phyloP scores from a whole-genome alignment of 2,797 vertebrate species.

The Sebastolobus altivelis region DNA sequence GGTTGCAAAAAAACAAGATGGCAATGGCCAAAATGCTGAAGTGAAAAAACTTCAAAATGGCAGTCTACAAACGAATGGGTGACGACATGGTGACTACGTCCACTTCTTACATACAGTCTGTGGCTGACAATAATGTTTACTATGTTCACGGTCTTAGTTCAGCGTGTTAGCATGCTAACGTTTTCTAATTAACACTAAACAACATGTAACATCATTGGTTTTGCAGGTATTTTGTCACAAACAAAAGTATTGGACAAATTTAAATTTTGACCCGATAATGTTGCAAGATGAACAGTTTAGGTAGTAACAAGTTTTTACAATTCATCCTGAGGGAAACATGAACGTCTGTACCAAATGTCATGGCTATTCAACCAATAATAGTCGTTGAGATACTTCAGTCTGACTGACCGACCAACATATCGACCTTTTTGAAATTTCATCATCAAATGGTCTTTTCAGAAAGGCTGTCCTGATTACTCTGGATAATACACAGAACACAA shows the following conservation, averaged over 20 bases:
- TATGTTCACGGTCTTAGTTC: not conserved
- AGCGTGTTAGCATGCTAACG: not conserved
- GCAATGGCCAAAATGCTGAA: too few species aligned
- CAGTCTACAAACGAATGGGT: too few species aligned
- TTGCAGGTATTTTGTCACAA: not conserved
- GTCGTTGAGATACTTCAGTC: not conserved
- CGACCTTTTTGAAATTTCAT: not conserved
- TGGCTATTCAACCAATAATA: not conserved
- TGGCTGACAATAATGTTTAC: not conserved
- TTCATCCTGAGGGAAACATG: not conserved
- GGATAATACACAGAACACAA: slow-evolving; percentile 1
- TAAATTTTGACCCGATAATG: not conserved
- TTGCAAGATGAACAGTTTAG: not conserved
- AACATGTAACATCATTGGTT: not conserved
- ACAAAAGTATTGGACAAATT: not conserved
- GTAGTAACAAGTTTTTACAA: not conserved
- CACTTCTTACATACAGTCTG: too few species aligned
- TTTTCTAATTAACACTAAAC: not conserved
- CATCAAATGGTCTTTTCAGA: not conserved
- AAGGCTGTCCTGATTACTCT: not conserved
- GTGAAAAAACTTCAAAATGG: too few species aligned
- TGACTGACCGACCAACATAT: not conserved
- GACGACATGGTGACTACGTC: too few species aligned
- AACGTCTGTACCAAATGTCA: not conserved
- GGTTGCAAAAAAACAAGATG: too few species aligned